Base-by-base conservation (phyloP, 2,797 vertebrate genomes). In the Hapalemur alaotrensis region DNA sequence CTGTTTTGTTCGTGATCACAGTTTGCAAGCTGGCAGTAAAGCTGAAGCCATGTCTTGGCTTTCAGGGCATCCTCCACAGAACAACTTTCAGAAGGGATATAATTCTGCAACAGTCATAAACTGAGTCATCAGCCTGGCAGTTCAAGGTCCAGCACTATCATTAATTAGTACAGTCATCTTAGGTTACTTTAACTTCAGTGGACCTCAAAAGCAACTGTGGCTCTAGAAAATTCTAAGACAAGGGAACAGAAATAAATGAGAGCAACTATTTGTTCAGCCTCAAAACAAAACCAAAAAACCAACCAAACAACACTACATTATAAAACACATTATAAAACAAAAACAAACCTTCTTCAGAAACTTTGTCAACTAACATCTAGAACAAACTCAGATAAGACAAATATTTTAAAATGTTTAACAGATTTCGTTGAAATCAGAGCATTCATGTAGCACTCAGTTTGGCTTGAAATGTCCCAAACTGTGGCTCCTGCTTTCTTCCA, bases 391-490 rank as follows among this genome's bases (percentile, higher is more conserved):
- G 73, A 93, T 0, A 91, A 91, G 30, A 73, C 48, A 46, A 57
- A 30, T 79, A 80, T 80, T 86, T 83, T 65, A 50, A 93, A 83
- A 95, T 84, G 94, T 38, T 76, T 80, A 83, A 82, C 32, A 91
- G 84, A 81, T 91, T 93, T 90, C 7, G 28, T 0, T 70, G 54
- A 82, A 72, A 83, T 57, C 30, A 35, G 57, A 78, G 50, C 32
- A 87, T 65, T 91, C 65, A 48, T 23, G 80, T 23, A 87, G 23
- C 89, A 23, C 28, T 89, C 63, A 50, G 46, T 78, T 43, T 76
- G 72, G 82, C 93, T 91, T 96, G 38, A 87, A 93, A 87, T 63
- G 83, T 87, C 65, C 82, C 72, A 70, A 54, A 95, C 79, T 48
- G 38, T 35, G 73, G 79, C 38, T 89, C 41, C 78, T 17, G 11